Percentiles rank a stretch among this genome's conserved stretches.
These are phyloP conservation scores for western clawed frog (Xenopus tropicalis) DNA, from an alignment of 2,113 vertebrate genomes.

Conservation along the genomic window UCB_Xtro_10.0 CM004446.2:4970001-4970500, in stretches of 20 bases:
- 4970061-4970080: slow-evolving; percentile 31
- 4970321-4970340: background rate
- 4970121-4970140: slow-evolving; percentile 36
- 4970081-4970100: slow-evolving; percentile 24
- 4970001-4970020: background rate
- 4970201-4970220: background rate
- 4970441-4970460: too few species aligned
- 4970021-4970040: slow-evolving; percentile 6
- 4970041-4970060: slow-evolving; percentile 26
- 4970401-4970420: slow-evolving; percentile 20
- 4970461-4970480: too few species aligned
- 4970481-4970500: too few species aligned
- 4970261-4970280: background rate
- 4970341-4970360: background rate
- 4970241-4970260: background rate
- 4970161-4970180: slow-evolving; percentile 3
- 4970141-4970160: slow-evolving; percentile 29
- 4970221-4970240: background rate
- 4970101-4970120: slow-evolving; percentile 3
- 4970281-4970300: background rate
- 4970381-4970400: slow-evolving; percentile 16
- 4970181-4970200: slow-evolving; percentile 6
- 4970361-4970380: background rate
- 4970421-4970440: slow-evolving; percentile 25
- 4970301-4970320: too few species aligned